phyloP scores from a whole-genome alignment of 2,797 vertebrate species.

The Leptoclinus maculatus region DNA sequence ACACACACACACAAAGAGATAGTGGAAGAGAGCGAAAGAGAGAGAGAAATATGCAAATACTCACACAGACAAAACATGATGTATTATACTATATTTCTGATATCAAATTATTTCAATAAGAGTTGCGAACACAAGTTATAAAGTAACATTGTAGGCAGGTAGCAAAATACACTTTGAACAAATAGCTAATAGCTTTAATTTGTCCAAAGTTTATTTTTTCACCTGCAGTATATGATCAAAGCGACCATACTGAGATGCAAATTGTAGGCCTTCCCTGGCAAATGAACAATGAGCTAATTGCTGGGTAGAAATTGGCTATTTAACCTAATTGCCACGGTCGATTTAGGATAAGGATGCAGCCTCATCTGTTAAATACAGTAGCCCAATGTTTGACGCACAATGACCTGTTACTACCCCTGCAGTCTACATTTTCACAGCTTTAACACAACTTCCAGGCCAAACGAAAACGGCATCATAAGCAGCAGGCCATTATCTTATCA shows the following conservation, averaged over 20 bases:
- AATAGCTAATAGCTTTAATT: background rate
- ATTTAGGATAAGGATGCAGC: conserved; percentile 16
- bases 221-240: conserved; percentile 58
- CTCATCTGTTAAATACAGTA: conserved; percentile 29
- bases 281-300: conserved; percentile 58
- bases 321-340: conserved; percentile 29
- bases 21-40: background rate
- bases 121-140: background rate
- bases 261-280: conserved; percentile 33
- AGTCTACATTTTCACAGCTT: background rate
- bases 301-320: conserved; percentile 50
- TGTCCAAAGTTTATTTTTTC: background rate
- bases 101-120: background rate
- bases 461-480: background rate
- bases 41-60: background rate
- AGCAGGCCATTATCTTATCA: background rate
- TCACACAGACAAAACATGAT: background rate
- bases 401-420: background rate
- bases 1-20: too few relatives aligned
- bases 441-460: background rate
- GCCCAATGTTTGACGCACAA: conserved; percentile 15
- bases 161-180: background rate
- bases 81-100: background rate
- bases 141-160: background rate
- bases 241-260: conserved; percentile 32